Evolutionary conservation across 2,113 vertebrate genomes (phyloP).

Genomic region (Mus spicilegus): DNA sequence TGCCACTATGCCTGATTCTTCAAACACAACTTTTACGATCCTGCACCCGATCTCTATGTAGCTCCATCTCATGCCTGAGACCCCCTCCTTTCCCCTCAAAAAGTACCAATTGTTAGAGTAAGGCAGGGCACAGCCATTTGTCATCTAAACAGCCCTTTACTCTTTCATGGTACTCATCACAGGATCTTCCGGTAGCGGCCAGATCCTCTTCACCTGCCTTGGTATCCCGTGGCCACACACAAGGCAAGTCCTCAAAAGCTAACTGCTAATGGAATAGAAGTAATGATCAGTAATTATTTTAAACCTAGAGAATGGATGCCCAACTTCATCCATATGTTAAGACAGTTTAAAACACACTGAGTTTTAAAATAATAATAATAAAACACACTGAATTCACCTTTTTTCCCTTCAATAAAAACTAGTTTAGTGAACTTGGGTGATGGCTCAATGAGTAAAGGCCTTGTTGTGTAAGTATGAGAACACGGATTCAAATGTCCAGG

Average conservation of each 20-base stretch:
- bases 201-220: rapidly evolving
- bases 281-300: neutral
- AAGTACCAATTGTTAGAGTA: no score
- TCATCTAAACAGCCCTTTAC: rapidly evolving
- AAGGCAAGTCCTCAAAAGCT: neutral
- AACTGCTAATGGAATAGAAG: neutral
- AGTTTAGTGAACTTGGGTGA: neutral
- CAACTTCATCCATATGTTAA: neutral
- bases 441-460: no score
- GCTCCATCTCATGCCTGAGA: neutral
- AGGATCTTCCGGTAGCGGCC: rapidly evolving
- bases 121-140: rapidly evolving
- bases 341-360: neutral
- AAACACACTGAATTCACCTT: neutral
- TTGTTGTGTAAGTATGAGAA: neutral
- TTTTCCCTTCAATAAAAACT: neutral
- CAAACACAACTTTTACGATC: rapidly evolving
- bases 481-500: neutral
- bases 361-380: neutral
- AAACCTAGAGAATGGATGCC: neutral
- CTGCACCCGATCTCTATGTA: neutral
- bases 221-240: neutral
- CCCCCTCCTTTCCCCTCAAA: neutral
- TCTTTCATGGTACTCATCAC: neutral
- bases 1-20: neutral